A percentile compares a stretch with the other conserved stretches of the same genome.
These are phyloP conservation scores for Elephas maximus DNA, from an alignment of 2,113 vertebrate species.

Conservation along the genomic window DNA sequence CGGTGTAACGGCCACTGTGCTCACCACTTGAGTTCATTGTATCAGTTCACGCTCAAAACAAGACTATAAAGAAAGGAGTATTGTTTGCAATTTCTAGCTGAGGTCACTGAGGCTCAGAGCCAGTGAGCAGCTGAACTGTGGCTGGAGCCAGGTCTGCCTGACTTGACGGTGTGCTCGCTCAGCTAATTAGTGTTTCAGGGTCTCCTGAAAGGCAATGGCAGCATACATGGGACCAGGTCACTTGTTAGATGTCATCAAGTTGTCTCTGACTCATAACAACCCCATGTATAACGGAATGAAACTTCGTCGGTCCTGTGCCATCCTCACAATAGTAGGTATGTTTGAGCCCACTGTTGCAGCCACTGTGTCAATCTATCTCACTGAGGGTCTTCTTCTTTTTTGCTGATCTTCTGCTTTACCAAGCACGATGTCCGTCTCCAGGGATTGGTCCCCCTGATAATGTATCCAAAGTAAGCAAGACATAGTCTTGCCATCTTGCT, in stretches of 20 bases:
- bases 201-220: accelerated
- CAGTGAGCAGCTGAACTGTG: background rate
- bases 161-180: background rate
- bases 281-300: background rate
- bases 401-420: background rate
- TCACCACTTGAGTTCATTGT: background rate
- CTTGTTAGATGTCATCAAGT: background rate
- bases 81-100: background rate
- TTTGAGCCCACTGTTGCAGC: background rate
- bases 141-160: background rate
- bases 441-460: background rate
- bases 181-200: background rate
- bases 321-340: background rate
- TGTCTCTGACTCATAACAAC: background rate
- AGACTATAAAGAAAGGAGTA: background rate
- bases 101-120: background rate
- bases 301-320: background rate
- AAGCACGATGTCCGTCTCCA: background rate
- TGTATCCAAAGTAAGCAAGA: background rate
- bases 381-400: background rate
- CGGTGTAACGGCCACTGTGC: background rate
- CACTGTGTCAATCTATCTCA: background rate
- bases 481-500: background rate
- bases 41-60: background rate
- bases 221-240: background rate